Evolutionary conservation across 2,888 invertebrate genomes (phyloP).

Genomic region (Gasteruption jaculator): DNA sequence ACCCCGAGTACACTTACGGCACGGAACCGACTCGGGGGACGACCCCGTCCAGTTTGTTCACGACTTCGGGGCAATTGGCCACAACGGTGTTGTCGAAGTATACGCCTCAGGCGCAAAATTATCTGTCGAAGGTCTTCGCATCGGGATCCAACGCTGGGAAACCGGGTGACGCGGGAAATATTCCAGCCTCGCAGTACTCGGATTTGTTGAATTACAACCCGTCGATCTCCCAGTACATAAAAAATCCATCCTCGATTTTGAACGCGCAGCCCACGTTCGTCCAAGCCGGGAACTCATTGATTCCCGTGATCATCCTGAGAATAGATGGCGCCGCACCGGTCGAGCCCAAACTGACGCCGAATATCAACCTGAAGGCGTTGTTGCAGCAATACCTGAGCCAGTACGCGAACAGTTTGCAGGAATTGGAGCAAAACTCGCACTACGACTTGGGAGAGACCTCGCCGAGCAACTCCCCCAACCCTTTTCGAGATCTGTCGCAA

Average conservation of each 20-base stretch:
- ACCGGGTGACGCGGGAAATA: constrained; percentile 18
- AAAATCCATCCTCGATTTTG: constrained; percentile 44
- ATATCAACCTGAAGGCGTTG: constrained; percentile 45
- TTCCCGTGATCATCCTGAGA: constrained; percentile 46
- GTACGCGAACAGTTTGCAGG: constrained; percentile 38
- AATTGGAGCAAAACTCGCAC: constrained; percentile 29
- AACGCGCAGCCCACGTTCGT: constrained; percentile 47
- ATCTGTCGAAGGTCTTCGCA: constrained; percentile 31
- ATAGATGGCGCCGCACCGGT: constrained; percentile 45
- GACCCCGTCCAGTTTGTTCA: constrained; percentile 19
- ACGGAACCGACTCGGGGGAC: constrained; percentile 20
- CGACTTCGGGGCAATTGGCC: constrained; percentile 25
- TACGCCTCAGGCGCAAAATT: constrained; percentile 30
- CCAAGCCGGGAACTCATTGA: constrained; percentile 44
- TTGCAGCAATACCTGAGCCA: constrained; percentile 44
- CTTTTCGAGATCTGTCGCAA: constrained; percentile 38
- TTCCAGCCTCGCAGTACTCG: no score
- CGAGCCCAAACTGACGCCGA: constrained; percentile 32
- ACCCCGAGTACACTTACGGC: constrained; percentile 36
- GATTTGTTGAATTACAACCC: constrained; percentile 45
- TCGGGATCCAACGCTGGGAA: constrained; percentile 13
- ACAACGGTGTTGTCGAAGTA: constrained; percentile 28
- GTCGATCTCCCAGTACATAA: constrained; percentile 46
- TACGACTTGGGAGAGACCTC: constrained; percentile 27
- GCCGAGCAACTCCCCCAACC: constrained; percentile 19